Percentiles rank a stretch among this genome's conserved stretches.
These are phyloP conservation scores for Drosophila affinis DNA, from an alignment of 2,888 invertebrate species.

Conservation along the genomic window DNA sequence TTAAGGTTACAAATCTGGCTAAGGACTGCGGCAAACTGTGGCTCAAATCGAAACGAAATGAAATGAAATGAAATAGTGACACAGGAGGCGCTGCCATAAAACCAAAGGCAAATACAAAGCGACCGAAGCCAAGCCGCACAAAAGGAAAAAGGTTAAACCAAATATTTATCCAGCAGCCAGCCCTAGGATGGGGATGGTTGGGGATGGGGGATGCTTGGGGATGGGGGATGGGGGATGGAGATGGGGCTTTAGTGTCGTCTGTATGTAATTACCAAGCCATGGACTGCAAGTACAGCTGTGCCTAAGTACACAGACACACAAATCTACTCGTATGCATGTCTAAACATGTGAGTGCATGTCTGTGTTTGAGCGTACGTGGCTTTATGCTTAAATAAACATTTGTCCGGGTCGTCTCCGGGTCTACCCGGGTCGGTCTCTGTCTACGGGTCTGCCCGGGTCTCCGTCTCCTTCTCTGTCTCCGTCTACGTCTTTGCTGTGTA, in stretches of 20 bases:
- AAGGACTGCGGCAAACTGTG: slow-evolving; percentile 61
- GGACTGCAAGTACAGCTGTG: slow-evolving; percentile 73
- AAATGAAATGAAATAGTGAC: slow-evolving; percentile 67
- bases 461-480: not conserved
- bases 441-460: not conserved
- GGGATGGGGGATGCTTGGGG: not conserved
- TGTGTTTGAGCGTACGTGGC: slow-evolving; percentile 62
- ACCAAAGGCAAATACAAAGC: slow-evolving; percentile 70
- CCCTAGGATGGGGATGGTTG: slow-evolving; percentile 19
- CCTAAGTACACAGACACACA: slow-evolving; percentile 62
- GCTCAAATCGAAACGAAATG: slow-evolving; percentile 69
- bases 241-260: slow-evolving; percentile 34
- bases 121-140: slow-evolving; percentile 51
- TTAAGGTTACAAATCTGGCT: slow-evolving; percentile 72
- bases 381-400: slow-evolving; percentile 79
- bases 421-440: slow-evolving; percentile 10
- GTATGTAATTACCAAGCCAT: slow-evolving; percentile 70
- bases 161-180: slow-evolving; percentile 70
- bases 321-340: not conserved
- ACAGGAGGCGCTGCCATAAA: slow-evolving; percentile 64
- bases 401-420: slow-evolving; percentile 36
- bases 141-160: slow-evolving; percentile 73
- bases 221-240: not conserved
- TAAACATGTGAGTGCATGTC: slow-evolving; percentile 17
- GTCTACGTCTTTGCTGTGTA: slow-evolving; percentile 31